Evolutionary conservation across 2,797 vertebrate genomes (phyloP), one percentile per base, ranked within the genome.

Genomic region (Heliangelus exortis): DNA sequence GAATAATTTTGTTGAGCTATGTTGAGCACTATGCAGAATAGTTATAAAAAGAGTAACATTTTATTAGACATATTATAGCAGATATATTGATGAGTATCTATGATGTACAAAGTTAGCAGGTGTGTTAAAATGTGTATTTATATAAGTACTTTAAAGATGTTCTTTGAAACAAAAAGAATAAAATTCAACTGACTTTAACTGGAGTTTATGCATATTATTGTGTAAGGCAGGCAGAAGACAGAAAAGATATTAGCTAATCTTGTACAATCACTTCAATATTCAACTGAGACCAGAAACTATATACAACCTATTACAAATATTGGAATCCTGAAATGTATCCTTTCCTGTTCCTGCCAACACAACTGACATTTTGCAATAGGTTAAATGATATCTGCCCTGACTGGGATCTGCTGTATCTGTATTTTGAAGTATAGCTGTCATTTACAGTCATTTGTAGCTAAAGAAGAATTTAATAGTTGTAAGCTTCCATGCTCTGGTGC

Each of bases 401-500:
- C 50, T 85, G 61, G 1, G 2, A 45, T 80, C 87, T 9, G 10
- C 26, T 61, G 20, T 77, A 13, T 82, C 34, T 68, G 2, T 65
- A 66, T 77, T 93, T 89, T 83, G 74, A 80, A 89, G 68, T 87
- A 75, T 1, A 87, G 58, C 18, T 91, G 50, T 71, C 79, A 85
- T 22, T 54, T 67, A 79, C 34, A 51, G 74, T 78, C n/a, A 85
- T 77, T 39, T 80, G 45, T 48, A 91, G 55, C 67, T 84, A 17
- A 65, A 80, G 74, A 86, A 83, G 59, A 83, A 87, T 68, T 91
- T 74, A 75, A n/a, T 34, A 55, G 50, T 54, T 4, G 2, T 28
- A 59, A 75, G 43, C 58, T 81, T 87, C 85, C 58, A 28, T 69
- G 58, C 58, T 54, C 73, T 65, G 23, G 33, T 85, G 58, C 58